Base-by-base conservation (phyloP, 2,888 invertebrate species). In the Byasa hedistus region DNA sequence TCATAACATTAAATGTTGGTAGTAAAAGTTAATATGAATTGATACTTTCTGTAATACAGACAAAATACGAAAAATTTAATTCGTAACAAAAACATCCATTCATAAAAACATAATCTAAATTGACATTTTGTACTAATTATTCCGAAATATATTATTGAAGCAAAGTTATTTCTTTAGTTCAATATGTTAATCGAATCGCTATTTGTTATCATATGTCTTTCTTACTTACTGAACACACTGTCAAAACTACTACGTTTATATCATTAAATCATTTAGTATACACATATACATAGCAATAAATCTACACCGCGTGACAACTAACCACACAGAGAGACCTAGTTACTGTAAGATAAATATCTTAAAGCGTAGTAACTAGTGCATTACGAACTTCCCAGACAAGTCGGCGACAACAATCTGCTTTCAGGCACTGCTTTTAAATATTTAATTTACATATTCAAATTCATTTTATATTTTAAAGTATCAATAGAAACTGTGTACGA, bases 271-370 rank as follows among this genome's bases (percentile, higher is more conserved):
- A 44, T 44, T 12, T 17, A 44, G 19, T 44, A 15, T 44, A 44
- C 36, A 63, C 23, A 23, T 7, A n/a, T n/a, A n/a, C n/a, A n/a
- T n/a, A 55, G 19, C n/a, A 48, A 48, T 17, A 55, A 23, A n/a
- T 24, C 54, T 23, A n/a, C n/a, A n/a, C n/a, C n/a, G n/a, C 22
- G 24, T 5, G 24, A 24, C 55, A 55, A 54, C n/a, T 54, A 36
- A 61, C 54, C 12, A 24, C 24, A 56, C 12, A 55, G 39, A n/a
- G 39, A 12, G 39, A 39, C 54, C 23, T 55, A 61, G 61, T 24
- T 57, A 15, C 21, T 61, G 55, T 55, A n/a, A 39, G 44, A 61
- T 61, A 61, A 61, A 61, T 55, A 61, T 61, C 24, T 61, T 55
- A 39, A 36, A 55, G 32, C 39, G n/a, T n/a, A 39, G 54, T 61